Conservation (phyloP, 2,888 invertebrate genomes). For the Miltochrista miniata region DNA sequence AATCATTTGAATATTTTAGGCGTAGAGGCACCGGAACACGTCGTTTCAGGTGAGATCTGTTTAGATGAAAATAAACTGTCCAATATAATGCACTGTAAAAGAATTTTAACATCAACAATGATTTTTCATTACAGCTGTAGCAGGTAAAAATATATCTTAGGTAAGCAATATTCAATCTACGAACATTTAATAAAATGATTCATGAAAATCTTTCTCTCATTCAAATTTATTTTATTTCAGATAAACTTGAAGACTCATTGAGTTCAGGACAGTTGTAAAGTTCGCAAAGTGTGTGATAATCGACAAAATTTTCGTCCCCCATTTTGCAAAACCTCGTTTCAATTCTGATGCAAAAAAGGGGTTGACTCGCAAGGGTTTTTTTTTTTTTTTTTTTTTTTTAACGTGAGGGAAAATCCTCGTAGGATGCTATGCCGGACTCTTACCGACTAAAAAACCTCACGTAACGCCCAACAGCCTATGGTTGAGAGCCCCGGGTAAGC, state of each 20-base stretch:
- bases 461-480: too few species aligned
- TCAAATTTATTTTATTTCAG: conserved; percentile 25
- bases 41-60: conserved; percentile 18
- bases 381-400: too few species aligned
- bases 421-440: too few species aligned
- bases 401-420: too few species aligned
- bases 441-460: too few species aligned
- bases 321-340: conserved; percentile 28
- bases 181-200: background rate
- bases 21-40: conserved; percentile 29
- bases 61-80: background rate
- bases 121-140: conserved; percentile 4
- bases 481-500: too few species aligned
- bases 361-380: too few species aligned
- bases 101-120: background rate
- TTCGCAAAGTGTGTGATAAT: conserved; percentile 44
- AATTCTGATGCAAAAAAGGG: conserved; percentile 42
- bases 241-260: conserved; percentile 37
- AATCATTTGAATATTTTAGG: conserved; percentile 19
- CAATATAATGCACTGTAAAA: background rate
- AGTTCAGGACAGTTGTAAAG: conserved; percentile 40
- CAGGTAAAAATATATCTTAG: conserved; percentile 23
- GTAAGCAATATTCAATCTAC: conserved; percentile 14
- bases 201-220: conserved; percentile 1
- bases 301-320: conserved; percentile 18